Conservation (phyloP, 30 jellyfish, hydroid and myxozoan species). For the Chrysaora quinquecirrha region DNA sequence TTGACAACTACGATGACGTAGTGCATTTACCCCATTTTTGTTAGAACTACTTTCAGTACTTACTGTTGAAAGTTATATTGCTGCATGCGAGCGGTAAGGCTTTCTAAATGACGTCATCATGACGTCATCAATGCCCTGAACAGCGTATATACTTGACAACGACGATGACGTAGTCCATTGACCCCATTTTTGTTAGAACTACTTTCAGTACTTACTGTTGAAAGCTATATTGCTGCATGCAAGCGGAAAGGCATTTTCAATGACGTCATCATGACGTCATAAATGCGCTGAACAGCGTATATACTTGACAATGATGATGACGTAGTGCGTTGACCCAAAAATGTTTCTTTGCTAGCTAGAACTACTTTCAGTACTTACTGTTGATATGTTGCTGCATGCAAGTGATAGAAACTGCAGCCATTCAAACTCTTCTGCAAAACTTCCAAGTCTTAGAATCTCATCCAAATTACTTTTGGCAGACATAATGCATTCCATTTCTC, state of each 20-base stretch:
- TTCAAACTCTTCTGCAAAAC: conserved; percentile 88
- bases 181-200: not conserved
- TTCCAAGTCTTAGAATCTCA: no score
- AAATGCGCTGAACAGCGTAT: not conserved
- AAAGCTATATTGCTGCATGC: not conserved
- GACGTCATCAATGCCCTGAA: not conserved
- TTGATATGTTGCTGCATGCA: conserved; percentile 67
- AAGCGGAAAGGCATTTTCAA: not conserved
- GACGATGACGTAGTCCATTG: not conserved
- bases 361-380: no score
- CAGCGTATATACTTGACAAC: not conserved
- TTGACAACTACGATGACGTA: no score
- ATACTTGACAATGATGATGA: not conserved
- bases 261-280: no score
- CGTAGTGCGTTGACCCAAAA: no score
- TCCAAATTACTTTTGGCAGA: conserved; percentile 75
- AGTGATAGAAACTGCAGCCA: conserved; percentile 93
- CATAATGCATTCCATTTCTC: conserved; percentile 95
- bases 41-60: not conserved
- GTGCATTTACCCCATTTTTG: no score
- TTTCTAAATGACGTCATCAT: not conserved
- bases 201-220: not conserved
- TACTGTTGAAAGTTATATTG: not conserved
- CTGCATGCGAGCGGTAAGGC: not conserved
- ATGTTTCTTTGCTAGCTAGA: no score